These are phyloP conservation scores for Metridium senile DNA, from an alignment of 92 coral and sea anemone species.

Conservation along the genomic window DNA sequence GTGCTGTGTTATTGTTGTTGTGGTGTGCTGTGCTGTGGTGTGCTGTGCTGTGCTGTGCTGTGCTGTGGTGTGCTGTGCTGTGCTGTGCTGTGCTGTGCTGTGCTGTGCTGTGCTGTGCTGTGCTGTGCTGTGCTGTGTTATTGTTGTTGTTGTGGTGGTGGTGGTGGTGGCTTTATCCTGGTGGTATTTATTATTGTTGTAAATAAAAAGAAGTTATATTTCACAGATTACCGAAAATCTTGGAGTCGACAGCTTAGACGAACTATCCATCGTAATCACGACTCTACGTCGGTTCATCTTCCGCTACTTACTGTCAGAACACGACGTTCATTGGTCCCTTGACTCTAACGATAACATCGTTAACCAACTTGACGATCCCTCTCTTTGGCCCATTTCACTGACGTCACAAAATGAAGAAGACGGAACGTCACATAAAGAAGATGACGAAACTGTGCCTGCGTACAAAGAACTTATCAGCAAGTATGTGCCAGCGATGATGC, in stretches of 20 bases:
- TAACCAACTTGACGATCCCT: constrained; percentile 44
- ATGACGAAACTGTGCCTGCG: not conserved
- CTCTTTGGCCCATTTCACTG: constrained; percentile 47
- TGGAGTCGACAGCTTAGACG: not conserved
- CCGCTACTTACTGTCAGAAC: constrained; percentile 47
- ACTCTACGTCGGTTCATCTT: constrained; percentile 65
- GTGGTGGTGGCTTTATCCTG: too few species aligned
- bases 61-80: too few species aligned
- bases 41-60: too few species aligned
- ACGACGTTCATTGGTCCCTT: constrained; percentile 20
- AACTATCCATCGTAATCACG: constrained; percentile 22
- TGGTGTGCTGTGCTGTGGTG: too few species aligned
- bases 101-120: too few species aligned
- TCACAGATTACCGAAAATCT: not conserved
- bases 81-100: too few species aligned
- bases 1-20: too few species aligned
- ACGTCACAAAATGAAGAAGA: constrained; percentile 4
- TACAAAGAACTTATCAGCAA: constrained; percentile 16
- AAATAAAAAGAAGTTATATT: too few species aligned
- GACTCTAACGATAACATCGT: constrained; percentile 36
- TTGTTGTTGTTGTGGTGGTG: too few species aligned
- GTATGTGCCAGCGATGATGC: constrained; percentile 27
- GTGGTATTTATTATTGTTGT: too few species aligned
- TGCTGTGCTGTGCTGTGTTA: too few species aligned
- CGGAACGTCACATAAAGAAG: constrained; percentile 3